Percentiles rank a stretch among this genome's conserved stretches.
Conservation (phyloP, 1,140 invertebrate genomes). For the Panagrolaimus sp. region DNA sequence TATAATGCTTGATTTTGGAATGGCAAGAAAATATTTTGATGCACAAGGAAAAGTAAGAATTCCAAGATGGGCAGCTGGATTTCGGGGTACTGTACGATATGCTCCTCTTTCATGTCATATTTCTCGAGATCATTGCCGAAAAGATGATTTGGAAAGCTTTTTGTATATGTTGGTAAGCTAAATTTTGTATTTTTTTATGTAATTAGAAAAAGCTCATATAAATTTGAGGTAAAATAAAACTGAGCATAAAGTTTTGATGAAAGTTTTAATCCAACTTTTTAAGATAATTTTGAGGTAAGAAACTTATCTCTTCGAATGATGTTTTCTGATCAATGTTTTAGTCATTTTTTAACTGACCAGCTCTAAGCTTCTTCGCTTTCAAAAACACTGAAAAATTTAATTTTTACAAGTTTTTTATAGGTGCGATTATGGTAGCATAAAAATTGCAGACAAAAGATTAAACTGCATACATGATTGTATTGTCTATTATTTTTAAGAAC, state of each 20-base stretch:
- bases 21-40: constrained; percentile 27
- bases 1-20: constrained; percentile 31
- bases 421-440: no score
- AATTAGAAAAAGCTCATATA: constrained; percentile 21
- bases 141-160: constrained; percentile 41
- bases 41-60: constrained; percentile 25
- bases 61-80: constrained; percentile 26
- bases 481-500: no score
- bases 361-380: no score
- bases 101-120: constrained; percentile 31
- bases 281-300: no score
- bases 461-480: not conserved
- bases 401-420: no score
- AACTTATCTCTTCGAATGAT: no score
- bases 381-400: no score
- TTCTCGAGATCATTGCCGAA: constrained; percentile 28
- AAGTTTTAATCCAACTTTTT: not conserved
- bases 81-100: constrained; percentile 32
- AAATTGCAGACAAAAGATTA: no score
- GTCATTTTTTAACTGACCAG: no score
- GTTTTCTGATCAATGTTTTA: no score
- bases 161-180: constrained; percentile 34
- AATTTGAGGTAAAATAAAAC: constrained; percentile 20
- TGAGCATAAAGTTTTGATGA: no score
- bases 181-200: no score